Evolutionary conservation across 2,797 vertebrate genomes (phyloP).

Genomic region (Hippopotamyrus pictus): DNA sequence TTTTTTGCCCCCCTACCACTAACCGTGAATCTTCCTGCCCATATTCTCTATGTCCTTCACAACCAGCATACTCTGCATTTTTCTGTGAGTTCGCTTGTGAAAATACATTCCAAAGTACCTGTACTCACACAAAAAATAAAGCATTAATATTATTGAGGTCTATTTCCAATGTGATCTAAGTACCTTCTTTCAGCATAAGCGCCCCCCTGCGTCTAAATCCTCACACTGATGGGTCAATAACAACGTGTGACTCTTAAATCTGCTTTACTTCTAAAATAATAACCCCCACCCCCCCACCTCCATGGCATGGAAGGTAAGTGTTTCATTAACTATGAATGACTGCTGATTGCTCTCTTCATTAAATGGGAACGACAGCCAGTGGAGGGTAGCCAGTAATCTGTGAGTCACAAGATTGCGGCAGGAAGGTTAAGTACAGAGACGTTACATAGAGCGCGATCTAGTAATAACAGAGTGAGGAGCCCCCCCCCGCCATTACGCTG

Average conservation of each 20-base stretch:
- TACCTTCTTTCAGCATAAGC: background rate
- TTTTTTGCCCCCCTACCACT: background rate
- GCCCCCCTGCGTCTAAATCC: background rate
- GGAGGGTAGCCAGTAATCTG: conserved; percentile 45
- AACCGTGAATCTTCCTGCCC: background rate
- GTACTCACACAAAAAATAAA: background rate
- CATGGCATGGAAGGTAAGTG: conserved; percentile 47
- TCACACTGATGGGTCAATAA: conserved; percentile 9
- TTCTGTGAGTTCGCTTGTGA: background rate
- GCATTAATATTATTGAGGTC: background rate
- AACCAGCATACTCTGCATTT: background rate
- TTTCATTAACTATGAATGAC: conserved; percentile 68
- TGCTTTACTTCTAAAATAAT: conserved; percentile 36
- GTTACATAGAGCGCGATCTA: conserved; percentile 36
- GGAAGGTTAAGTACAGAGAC: conserved; percentile 53
- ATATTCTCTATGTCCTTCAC: background rate
- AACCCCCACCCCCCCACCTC: conserved; percentile 33
- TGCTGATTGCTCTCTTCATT: conserved; percentile 62
- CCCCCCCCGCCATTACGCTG: conserved; percentile 58
- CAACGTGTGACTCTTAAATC: conserved; percentile 37
- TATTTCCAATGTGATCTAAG: background rate
- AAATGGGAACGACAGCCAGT: conserved; percentile 46
- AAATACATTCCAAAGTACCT: background rate
- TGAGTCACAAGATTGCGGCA: conserved; percentile 54
- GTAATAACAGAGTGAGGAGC: conserved; percentile 61